Evolutionary conservation across 2,113 vertebrate species (phyloP).

Genomic region (Crotalus viridis): DNA sequence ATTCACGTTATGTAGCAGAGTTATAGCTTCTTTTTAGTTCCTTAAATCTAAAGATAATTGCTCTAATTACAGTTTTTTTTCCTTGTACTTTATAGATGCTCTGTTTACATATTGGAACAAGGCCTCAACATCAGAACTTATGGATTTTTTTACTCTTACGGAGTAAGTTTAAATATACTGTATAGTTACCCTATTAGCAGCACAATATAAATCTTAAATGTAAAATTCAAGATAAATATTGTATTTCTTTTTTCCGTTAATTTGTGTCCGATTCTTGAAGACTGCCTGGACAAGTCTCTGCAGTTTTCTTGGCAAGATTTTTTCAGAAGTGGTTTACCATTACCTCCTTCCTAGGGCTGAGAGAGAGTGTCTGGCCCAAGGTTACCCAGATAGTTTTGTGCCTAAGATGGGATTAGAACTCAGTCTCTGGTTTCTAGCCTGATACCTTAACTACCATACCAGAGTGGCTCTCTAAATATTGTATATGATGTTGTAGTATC

Average conservation of each 20-base stretch:
- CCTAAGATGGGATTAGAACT: background rate
- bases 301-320: background rate
- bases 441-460: background rate
- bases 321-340: background rate
- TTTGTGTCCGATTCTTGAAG: background rate
- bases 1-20: background rate
- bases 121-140: slow-evolving; percentile 87
- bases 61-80: slow-evolving; percentile 34
- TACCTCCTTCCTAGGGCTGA: background rate
- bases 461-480: background rate
- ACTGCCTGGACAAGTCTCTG: background rate
- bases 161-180: slow-evolving; percentile 79
- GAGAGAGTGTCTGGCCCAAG: background rate
- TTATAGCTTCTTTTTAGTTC: background rate
- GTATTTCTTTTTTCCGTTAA: background rate
- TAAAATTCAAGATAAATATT: background rate
- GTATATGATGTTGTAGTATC: background rate
- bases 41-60: background rate
- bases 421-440: background rate
- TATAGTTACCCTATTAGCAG: background rate
- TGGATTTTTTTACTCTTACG: slow-evolving; percentile 96
- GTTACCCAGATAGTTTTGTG: background rate
- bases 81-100: slow-evolving; percentile 78
- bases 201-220: background rate
- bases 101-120: slow-evolving; percentile 98